Evolutionary conservation across 1,140 invertebrate genomes (phyloP), one percentile per base, ranked within the genome.

Genomic region (Leucophenga varia): DNA sequence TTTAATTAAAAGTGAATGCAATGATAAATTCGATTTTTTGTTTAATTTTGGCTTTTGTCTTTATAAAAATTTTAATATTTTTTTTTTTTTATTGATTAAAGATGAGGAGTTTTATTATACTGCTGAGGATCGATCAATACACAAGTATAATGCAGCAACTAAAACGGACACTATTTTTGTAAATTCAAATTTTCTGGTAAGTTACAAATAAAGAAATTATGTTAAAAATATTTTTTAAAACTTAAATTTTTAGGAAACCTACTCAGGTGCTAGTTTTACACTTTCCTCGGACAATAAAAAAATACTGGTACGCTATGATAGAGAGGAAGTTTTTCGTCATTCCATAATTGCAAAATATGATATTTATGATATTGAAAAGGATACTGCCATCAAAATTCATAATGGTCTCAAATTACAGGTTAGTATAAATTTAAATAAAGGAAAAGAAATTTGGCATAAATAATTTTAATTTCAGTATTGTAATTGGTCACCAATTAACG

Each of bases 401-500:
- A 74, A 79, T 35, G 78, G 82, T 3, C 74, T 76, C 18, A 79
- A 78, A 31, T 57, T 86, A 13, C n/a, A n/a, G n/a, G n/a, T n/a
- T n/a, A n/a, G n/a, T n/a, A n/a, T n/a, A n/a, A n/a, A n/a, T n/a
- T n/a, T n/a, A n/a, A n/a, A n/a, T n/a, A n/a, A n/a, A n/a, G n/a
- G n/a, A n/a, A n/a, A n/a, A n/a, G n/a, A n/a, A n/a, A n/a, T n/a
- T n/a, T n/a, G n/a, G n/a, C n/a, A n/a, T n/a, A n/a, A n/a, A n/a
- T n/a, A n/a, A n/a, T n/a, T n/a, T n/a, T n/a, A n/a, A n/a, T n/a
- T n/a, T n/a, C 84, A 87, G 55, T 79, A 87, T 52, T 86, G 83
- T 22, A 75, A 78, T 1, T 93, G 90, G 89, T 83, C 84, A 1
- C 87, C 89, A 0, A 65, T 75, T 0, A 85, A 84, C 7, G 88